A percentile compares a stretch with the other conserved stretches of the same genome.
Conservation (phyloP, 35 echinoderm and acorn worm genomes). For the Diadema setosum region DNA sequence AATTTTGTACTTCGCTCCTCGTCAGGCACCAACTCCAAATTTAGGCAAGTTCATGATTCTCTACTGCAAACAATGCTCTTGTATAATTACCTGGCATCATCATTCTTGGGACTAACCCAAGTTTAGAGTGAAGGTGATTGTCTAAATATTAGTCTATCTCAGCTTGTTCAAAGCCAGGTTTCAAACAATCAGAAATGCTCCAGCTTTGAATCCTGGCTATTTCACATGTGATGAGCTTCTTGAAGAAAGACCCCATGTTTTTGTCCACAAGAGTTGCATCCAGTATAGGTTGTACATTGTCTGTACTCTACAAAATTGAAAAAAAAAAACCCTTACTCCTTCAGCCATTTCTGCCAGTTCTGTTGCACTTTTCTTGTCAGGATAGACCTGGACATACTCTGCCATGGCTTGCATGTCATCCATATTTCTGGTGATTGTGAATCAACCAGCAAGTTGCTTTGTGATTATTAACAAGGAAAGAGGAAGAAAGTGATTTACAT, state of each 20-base stretch:
- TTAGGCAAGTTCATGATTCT: background rate
- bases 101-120: background rate
- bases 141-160: background rate
- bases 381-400: background rate
- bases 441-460: too few relatives aligned
- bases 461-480: too few relatives aligned
- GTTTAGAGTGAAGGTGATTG: background rate
- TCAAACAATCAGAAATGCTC: background rate
- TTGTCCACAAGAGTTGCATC: slow-evolving; percentile 49
- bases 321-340: background rate
- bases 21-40: background rate
- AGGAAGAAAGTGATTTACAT: too few relatives aligned
- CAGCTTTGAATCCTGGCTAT: background rate
- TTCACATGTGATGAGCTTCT: slow-evolving; percentile 29
- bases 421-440: too few relatives aligned
- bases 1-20: background rate
- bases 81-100: slow-evolving; percentile 67
- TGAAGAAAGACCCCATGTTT: slow-evolving; percentile 28
- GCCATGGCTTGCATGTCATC: background rate
- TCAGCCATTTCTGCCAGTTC: background rate
- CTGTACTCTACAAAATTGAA: background rate
- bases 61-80: background rate
- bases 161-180: background rate
- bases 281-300: background rate
- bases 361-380: background rate